Base-by-base conservation (phyloP, 2,888 invertebrate genomes). In the Stenurella melanura region DNA sequence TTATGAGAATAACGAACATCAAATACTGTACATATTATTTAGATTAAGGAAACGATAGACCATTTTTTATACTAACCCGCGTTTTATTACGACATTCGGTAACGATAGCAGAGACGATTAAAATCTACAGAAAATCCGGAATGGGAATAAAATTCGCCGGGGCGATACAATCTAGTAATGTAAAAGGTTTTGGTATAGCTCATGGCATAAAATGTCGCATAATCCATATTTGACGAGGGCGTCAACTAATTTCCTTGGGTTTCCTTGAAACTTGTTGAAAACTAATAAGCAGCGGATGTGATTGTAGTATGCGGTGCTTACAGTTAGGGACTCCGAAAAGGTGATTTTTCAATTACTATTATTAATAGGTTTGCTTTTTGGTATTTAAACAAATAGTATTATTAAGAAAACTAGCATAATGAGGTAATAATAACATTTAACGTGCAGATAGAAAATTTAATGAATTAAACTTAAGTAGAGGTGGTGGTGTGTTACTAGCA, bases 161-260 rank as follows among this genome's bases (percentile, higher is more conserved):
- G 64, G n/a, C 64, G 64, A 38, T 64, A 64, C 19, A 9, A 64
- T 64, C 64, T 17, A 17, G 3, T 12, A 15, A 38, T 42, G 64
- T 50, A 50, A 50, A 50, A 38, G 38, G 26, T 64, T 12, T 38
- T 18, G n/a, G 19, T 34, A 17, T 38, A 18, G 11, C 12, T 30
- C 18, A 18, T 50, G n/a, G 50, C 50, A 50, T 50, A 17, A 63
- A 63, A 63, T 38, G 42, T 30, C 64, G 64, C 64, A 64, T 64
- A 64, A 64, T 64, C 42, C 12, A 15, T n/a, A 26, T 21, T 21
- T 21, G 21, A 60, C 21, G 12, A 21, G 42, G 11, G 9, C 15
- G 12, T 64, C 38, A 30, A 42, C 38, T 38, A 42, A 64, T 42
- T 64, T 64, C 12, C 42, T 64, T 12, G 34, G 11, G n/a, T 61